These are phyloP conservation scores for Temnothorax unifasciatus DNA, from an alignment of 2,888 invertebrate species.

Conservation along the genomic window DNA sequence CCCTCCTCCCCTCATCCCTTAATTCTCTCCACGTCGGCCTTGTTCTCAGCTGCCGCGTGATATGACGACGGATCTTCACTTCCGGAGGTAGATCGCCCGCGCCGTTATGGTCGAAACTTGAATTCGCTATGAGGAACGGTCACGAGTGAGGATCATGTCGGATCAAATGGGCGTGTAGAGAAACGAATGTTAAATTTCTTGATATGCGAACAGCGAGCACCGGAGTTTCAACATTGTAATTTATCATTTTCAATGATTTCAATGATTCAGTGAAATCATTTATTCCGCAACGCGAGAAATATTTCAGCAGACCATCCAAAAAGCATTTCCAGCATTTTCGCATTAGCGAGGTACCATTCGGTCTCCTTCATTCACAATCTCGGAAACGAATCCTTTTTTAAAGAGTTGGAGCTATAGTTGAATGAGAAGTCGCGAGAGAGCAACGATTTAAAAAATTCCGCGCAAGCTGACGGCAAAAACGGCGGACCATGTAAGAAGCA, in stretches of 20 bases:
- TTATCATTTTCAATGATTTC: constrained; percentile 37
- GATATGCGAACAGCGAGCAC: background rate
- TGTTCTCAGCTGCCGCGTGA: constrained; percentile 46
- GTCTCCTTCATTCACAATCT: constrained; percentile 5
- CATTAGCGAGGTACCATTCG: constrained; percentile 7
- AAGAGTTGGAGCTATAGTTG: background rate
- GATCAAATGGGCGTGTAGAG: background rate
- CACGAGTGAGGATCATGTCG: constrained; percentile 45
- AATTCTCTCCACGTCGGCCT: constrained; percentile 12
- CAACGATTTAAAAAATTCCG: constrained; percentile 33
- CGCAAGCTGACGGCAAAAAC: background rate
- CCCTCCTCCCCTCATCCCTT: background rate
- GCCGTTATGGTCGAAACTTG: constrained; percentile 70
- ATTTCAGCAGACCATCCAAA: background rate
- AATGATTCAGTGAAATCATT: constrained; percentile 20
- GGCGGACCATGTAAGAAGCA: constrained; percentile 19
- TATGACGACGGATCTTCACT: constrained; percentile 49
- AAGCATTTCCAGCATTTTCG: background rate
- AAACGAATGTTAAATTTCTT: constrained; percentile 7
- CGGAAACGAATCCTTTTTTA: background rate
- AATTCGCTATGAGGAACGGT: constrained; percentile 66
- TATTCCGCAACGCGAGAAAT: constrained; percentile 11
- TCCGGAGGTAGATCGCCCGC: constrained; percentile 62
- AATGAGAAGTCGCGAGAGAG: constrained; percentile 8
- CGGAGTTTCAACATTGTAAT: background rate